Conservation (phyloP, 2,797 vertebrate genomes). For the Anguilla marmorata region DNA sequence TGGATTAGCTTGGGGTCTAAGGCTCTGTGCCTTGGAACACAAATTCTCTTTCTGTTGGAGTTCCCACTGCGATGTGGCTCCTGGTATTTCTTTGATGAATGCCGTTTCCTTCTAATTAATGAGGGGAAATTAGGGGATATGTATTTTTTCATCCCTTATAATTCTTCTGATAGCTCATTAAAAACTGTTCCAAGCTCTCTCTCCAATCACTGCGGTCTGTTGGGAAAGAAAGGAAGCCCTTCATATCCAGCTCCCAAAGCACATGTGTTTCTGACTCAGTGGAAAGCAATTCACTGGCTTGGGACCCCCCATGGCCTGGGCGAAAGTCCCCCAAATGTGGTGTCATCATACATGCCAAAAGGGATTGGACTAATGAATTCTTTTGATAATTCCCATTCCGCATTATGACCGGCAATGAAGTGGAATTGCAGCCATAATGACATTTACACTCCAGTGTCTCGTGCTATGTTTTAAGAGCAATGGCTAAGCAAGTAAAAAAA, state of each 20-base stretch:
- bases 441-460: neutral
- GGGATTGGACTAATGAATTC: conserved; percentile 46
- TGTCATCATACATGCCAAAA: conserved; percentile 19
- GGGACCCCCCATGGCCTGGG: conserved; percentile 26
- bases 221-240: conserved; percentile 30
- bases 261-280: conserved; percentile 2
- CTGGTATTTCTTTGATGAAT: conserved; percentile 57
- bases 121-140: conserved; percentile 54
- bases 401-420: conserved; percentile 16
- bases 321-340: conserved; percentile 36
- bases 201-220: conserved; percentile 45
- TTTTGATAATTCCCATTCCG: conserved; percentile 49
- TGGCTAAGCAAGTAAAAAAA: neutral
- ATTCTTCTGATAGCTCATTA: conserved; percentile 64
- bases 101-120: conserved; percentile 59
- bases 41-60: conserved; percentile 37
- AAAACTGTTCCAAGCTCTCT: conserved; percentile 48
- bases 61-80: conserved; percentile 43
- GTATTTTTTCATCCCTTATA: conserved; percentile 44
- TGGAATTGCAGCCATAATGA: neutral
- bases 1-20: conserved; percentile 36
- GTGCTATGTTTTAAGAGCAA: neutral
- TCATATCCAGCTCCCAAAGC: conserved; percentile 2
- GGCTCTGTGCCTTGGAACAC: conserved; percentile 43
- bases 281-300: conserved; percentile 19